Evolutionary conservation across 1,140 invertebrate genomes (phyloP).

Genomic region (Drosophila obscura): DNA sequence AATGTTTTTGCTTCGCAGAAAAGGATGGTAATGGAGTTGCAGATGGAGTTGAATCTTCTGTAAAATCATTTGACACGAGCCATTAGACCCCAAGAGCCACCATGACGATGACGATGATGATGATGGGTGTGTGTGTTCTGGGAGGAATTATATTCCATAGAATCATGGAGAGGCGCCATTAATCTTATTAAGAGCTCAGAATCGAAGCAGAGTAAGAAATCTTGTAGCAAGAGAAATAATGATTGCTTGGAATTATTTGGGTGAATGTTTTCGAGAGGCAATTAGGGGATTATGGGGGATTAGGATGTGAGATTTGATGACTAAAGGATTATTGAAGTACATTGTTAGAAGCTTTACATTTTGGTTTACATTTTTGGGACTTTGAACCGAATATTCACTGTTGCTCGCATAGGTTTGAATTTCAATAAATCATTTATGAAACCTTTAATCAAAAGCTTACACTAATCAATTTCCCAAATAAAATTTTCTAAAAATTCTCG

Average conservation of each 20-base stretch:
- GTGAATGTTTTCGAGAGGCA: constrained; percentile 29
- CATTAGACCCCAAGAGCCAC: constrained; percentile 51
- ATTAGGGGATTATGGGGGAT: constrained; percentile 25
- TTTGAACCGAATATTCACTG: too few relatives aligned
- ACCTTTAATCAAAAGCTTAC: not conserved
- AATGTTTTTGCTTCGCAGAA: constrained; percentile 37
- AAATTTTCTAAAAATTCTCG: too few relatives aligned
- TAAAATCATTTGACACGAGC: constrained; percentile 64
- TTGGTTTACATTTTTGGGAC: too few relatives aligned
- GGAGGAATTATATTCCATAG: constrained; percentile 33
- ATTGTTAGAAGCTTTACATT: too few relatives aligned
- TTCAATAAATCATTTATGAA: too few relatives aligned
- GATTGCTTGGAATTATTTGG: constrained; percentile 37
- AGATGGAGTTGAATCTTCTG: not conserved
- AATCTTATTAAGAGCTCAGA: constrained; percentile 44
- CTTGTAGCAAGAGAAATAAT: constrained; percentile 13
- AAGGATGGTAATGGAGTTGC: constrained; percentile 11
- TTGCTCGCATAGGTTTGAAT: too few relatives aligned
- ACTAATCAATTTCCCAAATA: not conserved
- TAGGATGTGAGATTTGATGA: constrained; percentile 10
- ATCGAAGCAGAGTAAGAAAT: constrained; percentile 1
- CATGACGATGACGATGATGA: constrained; percentile 27
- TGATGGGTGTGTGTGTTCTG: constrained; percentile 20
- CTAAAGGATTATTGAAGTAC: not conserved
- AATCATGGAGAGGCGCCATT: constrained; percentile 41